Evolutionary conservation across 2,113 vertebrate species (phyloP).

Genomic region (Labrus mixtus): DNA sequence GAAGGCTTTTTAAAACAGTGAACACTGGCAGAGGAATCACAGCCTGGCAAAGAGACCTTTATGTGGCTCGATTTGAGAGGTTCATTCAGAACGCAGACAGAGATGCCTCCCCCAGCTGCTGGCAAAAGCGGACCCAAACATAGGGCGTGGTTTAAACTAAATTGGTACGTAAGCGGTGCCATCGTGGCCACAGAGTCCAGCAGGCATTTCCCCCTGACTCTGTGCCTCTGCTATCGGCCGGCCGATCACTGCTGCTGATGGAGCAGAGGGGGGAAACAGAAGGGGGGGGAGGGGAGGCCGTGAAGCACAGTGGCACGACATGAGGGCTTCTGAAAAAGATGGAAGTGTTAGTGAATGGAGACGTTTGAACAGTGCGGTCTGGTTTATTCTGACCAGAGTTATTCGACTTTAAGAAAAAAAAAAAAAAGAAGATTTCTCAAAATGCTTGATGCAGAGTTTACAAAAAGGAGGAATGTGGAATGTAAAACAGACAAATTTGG

Average conservation of each 20-base stretch:
- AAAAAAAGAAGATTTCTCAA: background rate
- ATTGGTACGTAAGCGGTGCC: background rate
- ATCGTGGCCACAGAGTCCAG: background rate
- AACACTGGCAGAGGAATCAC: no score
- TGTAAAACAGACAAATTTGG: background rate
- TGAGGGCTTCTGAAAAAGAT: slow-evolving; percentile 39
- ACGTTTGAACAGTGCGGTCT: background rate
- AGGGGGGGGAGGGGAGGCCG: background rate
- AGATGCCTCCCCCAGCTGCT: background rate
- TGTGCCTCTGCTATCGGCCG: slow-evolving; percentile 29
- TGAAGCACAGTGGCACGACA: slow-evolving; percentile 24
- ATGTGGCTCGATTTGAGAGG: no score
- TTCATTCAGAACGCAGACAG: no score
- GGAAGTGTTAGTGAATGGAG: background rate
- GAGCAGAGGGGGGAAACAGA: background rate
- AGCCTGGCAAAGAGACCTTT: no score
- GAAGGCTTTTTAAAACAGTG: no score
- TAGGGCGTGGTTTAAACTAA: background rate
- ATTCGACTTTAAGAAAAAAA: no score
- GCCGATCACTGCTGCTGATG: slow-evolving; percentile 34
- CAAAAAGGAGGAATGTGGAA: background rate
- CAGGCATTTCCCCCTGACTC: background rate
- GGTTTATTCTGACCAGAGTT: background rate
- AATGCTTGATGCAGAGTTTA: background rate
- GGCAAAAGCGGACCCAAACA: background rate